These are phyloP conservation scores for Homarus americanus DNA, from an alignment of 1,140 invertebrate species.

Conservation along the genomic window DNA sequence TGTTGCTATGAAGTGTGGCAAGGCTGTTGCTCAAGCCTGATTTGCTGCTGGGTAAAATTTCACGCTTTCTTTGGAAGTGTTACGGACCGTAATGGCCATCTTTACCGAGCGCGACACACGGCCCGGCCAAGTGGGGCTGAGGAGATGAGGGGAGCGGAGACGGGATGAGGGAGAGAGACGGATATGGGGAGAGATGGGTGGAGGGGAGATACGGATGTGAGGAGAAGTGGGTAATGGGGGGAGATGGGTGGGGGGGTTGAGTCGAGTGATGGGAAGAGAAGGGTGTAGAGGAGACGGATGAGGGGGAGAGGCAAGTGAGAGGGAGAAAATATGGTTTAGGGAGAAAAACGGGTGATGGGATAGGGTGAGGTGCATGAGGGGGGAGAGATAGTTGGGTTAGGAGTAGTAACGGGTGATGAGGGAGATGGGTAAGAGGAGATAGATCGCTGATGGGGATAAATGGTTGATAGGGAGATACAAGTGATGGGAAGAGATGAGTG, in stretches of 20 bases:
- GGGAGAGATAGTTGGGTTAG: neutral
- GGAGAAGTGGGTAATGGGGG: neutral
- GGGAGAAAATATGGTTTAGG: neutral
- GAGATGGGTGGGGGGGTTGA: neutral
- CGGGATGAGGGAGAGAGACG: neutral
- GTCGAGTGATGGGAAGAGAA: neutral
- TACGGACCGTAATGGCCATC: neutral
- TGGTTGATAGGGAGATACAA: neutral
- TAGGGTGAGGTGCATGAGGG: neutral
- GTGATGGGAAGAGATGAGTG: neutral
- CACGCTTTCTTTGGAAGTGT: slow-evolving; percentile 15
- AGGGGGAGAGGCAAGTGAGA: neutral
- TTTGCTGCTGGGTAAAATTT: slow-evolving; percentile 36
- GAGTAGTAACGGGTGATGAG: neutral
- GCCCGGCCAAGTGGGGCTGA: neutral
- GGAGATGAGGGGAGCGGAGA: neutral
- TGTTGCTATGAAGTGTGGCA: slow-evolving; percentile 32
- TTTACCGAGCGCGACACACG: neutral
- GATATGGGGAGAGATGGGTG: neutral
- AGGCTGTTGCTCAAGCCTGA: slow-evolving; percentile 25
- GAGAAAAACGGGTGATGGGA: neutral
- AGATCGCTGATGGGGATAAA: neutral
- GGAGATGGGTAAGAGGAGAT: neutral
- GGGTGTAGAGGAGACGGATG: neutral
- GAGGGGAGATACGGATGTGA: neutral